Conservation (phyloP, 2,888 invertebrate species). For the Hybos culiciformis region DNA sequence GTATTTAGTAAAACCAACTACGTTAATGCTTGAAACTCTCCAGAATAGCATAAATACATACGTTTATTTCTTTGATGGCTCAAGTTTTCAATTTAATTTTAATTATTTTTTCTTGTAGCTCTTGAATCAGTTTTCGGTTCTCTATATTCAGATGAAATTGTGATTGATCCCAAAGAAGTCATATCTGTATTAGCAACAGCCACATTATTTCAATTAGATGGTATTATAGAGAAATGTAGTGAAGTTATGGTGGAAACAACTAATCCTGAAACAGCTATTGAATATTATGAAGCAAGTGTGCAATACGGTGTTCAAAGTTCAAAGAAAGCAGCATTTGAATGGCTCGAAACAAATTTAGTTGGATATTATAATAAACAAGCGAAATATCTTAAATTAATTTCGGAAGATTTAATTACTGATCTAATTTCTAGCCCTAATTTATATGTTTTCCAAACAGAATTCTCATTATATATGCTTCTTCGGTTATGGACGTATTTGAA, state of each 20-base stretch:
- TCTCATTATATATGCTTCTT: constrained; percentile 56
- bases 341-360: constrained; percentile 56
- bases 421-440: constrained; percentile 49
- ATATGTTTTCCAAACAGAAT: constrained; percentile 65
- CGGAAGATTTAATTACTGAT: constrained; percentile 49
- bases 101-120: constrained; percentile 37
- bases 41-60: not conserved
- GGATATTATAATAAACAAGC: constrained; percentile 43
- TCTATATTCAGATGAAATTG: constrained; percentile 60
- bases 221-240: constrained; percentile 56
- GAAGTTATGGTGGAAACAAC: constrained; percentile 64
- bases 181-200: constrained; percentile 58
- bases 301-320: constrained; percentile 52
- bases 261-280: constrained; percentile 52
- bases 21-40: too few relatives aligned
- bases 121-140: constrained; percentile 58
- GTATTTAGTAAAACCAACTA: not conserved
- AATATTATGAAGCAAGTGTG: constrained; percentile 52
- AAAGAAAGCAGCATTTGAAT: constrained; percentile 48
- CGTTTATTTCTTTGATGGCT: not conserved
- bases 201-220: constrained; percentile 58
- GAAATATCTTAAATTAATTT: constrained; percentile 45
- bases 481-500: constrained; percentile 53
- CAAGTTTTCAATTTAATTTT: constrained; percentile 5
- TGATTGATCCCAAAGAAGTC: constrained; percentile 51